Evolutionary conservation across 2,113 vertebrate species (phyloP), one percentile per base, ranked within the genome.

Genomic region (Calonectris borealis): DNA sequence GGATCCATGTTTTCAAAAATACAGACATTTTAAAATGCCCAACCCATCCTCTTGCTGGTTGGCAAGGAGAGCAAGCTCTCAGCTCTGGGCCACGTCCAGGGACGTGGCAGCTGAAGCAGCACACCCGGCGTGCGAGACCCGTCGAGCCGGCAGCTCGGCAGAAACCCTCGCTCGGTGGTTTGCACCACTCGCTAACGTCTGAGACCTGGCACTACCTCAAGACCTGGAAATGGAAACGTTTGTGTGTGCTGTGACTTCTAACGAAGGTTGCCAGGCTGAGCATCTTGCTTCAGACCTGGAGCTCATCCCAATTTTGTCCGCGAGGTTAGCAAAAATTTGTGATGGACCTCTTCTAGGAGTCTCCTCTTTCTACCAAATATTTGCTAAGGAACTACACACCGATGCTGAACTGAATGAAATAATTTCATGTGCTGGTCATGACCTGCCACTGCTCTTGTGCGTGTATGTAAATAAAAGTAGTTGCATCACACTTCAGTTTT

Each of bases 41-140:
- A 24, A 36, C 20, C 11, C 4, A 0, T 60, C 21, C 27, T 71
- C 34, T 13, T n/a, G 11, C 10, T 34, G 70, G 24, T 4, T 61
- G 70, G 22, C n/a, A 58, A 71, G 52, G 40, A 61, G 24, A 25
- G 20, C 24, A 31, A 66, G 38, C 29, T 76, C 38, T 12, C 57
- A 42, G 52, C 38, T 60, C 38, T 8, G 20, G 17, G 24, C 21
- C 38, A 16, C 1, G 0, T 40, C 57, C 71, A 22, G 65, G 18
- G 19, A 38, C 6, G 51, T 5, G 34, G n/a, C n/a, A 29, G 66
- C 46, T 38, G 69, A 55, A 82, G 48, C 29, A 61, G 31, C 42
- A 32, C 15, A 44, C 31, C 9, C 6, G 0, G 13, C 2, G 5
- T 8, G 16, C 3, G 3, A 66, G 52, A 27, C 11, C 31, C 3